phyloP scores from a whole-genome alignment of 2,797 vertebrate genomes.

The Silurus lanzhouensis region DNA sequence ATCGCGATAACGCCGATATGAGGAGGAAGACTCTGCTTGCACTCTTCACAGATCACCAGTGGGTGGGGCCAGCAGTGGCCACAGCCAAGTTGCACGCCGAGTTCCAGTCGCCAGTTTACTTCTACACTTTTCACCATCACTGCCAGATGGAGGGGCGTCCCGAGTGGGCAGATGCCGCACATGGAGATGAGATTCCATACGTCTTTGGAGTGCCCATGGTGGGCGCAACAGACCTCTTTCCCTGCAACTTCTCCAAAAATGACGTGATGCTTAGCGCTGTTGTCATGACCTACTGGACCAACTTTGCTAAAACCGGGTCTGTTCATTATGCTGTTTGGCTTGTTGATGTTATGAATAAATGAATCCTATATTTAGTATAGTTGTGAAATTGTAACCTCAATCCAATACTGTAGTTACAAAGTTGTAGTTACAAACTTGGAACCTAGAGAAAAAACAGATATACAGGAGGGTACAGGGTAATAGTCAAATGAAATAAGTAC shows the following conservation, averaged over 20 bases:
- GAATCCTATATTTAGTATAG: not conserved
- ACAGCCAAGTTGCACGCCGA: constrained; percentile 94
- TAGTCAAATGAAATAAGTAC: not conserved
- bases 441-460: not conserved
- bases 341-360: not conserved
- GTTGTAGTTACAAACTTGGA: not conserved
- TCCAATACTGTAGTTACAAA: not conserved
- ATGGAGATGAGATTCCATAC: constrained; percentile 94
- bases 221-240: constrained; percentile 92
- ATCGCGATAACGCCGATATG: constrained; percentile 95
- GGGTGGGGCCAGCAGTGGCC: constrained; percentile 95
- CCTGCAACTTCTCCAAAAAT: constrained; percentile 98
- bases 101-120: constrained; percentile 93
- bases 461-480: not conserved
- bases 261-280: constrained; percentile 95
- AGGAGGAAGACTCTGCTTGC: constrained; percentile 90
- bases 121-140: constrained; percentile 98
- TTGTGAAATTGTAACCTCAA: not conserved
- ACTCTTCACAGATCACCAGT: constrained; percentile 95
- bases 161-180: constrained; percentile 92
- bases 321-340: constrained; percentile 36
- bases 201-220: constrained; percentile 97
- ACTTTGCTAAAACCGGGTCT: constrained; percentile 94
- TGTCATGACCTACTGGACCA: constrained; percentile 98
- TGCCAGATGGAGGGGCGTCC: constrained; percentile 94